Percentiles rank a stretch among this genome's conserved stretches.
These are phyloP conservation scores for Orius insidiosus DNA, from an alignment of 1,140 invertebrate species.

Conservation along the genomic window DNA sequence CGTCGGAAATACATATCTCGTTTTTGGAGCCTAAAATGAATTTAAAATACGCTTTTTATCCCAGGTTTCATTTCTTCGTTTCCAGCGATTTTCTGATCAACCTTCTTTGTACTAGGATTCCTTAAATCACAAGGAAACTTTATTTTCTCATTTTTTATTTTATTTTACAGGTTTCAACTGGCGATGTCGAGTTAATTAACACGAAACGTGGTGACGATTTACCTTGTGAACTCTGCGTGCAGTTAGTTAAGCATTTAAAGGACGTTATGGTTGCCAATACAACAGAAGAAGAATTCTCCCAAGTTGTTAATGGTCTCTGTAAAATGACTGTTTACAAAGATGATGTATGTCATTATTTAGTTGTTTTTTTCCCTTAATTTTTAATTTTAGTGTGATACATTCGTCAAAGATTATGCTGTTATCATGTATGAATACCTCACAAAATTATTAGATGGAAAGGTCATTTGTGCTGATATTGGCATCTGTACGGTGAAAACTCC, in stretches of 20 bases:
- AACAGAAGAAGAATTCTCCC: constrained; percentile 61
- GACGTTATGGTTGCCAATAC: constrained; percentile 72
- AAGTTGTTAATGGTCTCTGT: constrained; percentile 43
- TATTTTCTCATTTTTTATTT: no score
- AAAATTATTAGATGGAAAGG: constrained; percentile 44
- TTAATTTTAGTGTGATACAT: constrained; percentile 36
- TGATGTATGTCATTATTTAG: constrained; percentile 25
- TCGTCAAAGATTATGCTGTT: constrained; percentile 62
- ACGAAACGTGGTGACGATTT: constrained; percentile 40
- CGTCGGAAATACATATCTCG: no score
- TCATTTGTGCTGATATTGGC: constrained; percentile 47
- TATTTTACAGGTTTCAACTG: neutral
- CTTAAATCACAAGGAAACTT: no score
- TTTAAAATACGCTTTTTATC: no score
- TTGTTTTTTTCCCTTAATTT: constrained; percentile 18
- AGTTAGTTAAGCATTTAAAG: constrained; percentile 56
- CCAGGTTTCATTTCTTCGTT: no score
- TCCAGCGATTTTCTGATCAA: no score
- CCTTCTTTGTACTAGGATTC: no score
- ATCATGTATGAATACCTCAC: constrained; percentile 53
- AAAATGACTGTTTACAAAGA: constrained; percentile 18
- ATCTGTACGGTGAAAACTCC: constrained; percentile 36
- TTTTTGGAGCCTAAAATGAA: no score
- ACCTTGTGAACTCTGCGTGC: constrained; percentile 68
- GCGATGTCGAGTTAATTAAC: neutral